Conservation (phyloP, 2,797 vertebrate species). For the Babyrousa celebensis region DNA sequence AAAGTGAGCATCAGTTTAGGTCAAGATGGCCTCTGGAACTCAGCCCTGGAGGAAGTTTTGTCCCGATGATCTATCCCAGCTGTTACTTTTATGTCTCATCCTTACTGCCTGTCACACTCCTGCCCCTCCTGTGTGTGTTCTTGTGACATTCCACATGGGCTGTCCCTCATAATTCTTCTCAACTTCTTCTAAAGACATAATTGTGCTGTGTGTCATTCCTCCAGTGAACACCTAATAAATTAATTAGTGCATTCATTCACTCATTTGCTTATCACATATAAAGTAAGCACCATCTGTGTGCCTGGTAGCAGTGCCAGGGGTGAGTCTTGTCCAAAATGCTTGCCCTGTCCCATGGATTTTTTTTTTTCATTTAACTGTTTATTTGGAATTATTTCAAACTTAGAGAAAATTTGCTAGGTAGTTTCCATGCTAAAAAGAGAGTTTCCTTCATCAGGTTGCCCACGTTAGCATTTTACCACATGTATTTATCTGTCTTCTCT, state of each 20-base stretch:
- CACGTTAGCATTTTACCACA: neutral
- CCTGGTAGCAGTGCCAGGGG: no score
- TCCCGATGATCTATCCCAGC: fast-evolving
- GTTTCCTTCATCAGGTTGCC: neutral
- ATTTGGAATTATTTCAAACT: neutral
- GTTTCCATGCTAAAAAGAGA: neutral
- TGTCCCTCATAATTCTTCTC: neutral
- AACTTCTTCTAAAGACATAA: neutral
- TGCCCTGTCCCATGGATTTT: neutral
- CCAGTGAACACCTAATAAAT: neutral
- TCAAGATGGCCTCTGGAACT: neutral
- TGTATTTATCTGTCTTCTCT: neutral
- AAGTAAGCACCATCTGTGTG: neutral
- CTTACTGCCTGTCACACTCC: neutral
- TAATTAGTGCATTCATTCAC: neutral
- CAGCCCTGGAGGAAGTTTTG: neutral
- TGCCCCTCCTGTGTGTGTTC: neutral
- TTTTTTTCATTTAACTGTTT: neutral
- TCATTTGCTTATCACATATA: neutral
- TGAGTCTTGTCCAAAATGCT: neutral
- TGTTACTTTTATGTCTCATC: neutral
- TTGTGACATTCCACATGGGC: fast-evolving
- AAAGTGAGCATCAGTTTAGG: neutral
- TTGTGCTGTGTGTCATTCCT: neutral
- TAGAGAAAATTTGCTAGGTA: neutral